Base-by-base conservation (phyloP, 2,113 vertebrate species). In the Cavia porcellus region DNA sequence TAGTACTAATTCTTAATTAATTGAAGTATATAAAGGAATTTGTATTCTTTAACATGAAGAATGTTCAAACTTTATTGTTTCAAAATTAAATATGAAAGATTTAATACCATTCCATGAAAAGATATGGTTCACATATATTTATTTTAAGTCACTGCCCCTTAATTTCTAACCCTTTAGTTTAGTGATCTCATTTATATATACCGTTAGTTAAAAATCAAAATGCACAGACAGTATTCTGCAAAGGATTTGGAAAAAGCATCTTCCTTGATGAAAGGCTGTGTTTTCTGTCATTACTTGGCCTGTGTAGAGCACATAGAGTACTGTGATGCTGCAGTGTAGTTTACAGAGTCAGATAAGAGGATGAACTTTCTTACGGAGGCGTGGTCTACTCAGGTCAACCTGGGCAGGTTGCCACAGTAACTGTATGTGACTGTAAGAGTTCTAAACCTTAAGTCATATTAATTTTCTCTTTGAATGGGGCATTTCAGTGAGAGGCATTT, bases 401-500 rank as follows among this genome's bases (percentile, higher is more conserved):
- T 92, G 47, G 11, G 1, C 66, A 52, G 70, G 9, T 77, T 20
- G 28, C 72, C 83, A 59, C 1, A 61, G 32, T 61, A 66, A 86
- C 62, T 72, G 5, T 4, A 25, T n/a, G 3, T 42, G 19, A 74
- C 42, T 70, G 14, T 25, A 47, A 45, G 32, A 64, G 38, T 90
- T 90, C 25, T 90, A 70, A 84, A 62, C 50, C 87, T 95, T 62
- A 83, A 92, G 86, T 79, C 88, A 38, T 5, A 70, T 52, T 20
- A 42, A 52, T 30, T 86, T 88, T 82, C n/a, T 84, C 11, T 89
- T 81, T 77, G 61, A 95, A 84, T 85, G 45, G 84, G 84, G 35
- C 52, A 66, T 45, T 14, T 77, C 82, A 79, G 24, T 30, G 59
- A 86, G 55, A 81, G 52, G 17, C 47, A 86, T 0, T n/a, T 68